Base-by-base conservation (phyloP, 2,797 vertebrate genomes). In the Sparus aurata region DNA sequence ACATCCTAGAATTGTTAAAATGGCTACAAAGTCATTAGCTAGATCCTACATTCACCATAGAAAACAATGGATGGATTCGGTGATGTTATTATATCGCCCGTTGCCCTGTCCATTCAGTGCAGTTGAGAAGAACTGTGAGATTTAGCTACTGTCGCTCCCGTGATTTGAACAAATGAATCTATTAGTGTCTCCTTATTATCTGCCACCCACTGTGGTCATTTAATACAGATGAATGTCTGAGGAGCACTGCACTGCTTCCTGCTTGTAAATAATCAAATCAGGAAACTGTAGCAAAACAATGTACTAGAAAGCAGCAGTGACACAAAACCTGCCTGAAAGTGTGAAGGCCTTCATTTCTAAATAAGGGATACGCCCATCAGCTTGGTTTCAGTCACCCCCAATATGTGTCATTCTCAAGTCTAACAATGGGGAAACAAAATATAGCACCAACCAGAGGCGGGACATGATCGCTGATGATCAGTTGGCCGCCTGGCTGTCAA, bases 251-350 rank as follows among this genome's bases (percentile, higher is more conserved):
- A 41, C 60, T 34, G 73, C 75, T 89, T 92, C 88, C 87, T 91
- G 87, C 79, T 79, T 41, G 58, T 45, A 57, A 73, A 82, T 88
- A 89, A 92, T 89, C 74, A 64, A 73, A 91, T 90, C 57, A 89
- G 82, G 76, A 82, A 78, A 83, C 73, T 13, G 16, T 11, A 66
- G 50, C 65, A 82, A 77, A 83, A 83, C 59, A 77, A 74, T 12
- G n/a, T 25, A 58, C 20, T 55, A 59, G 5, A 60, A 80, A 67
- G 65, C n/a, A 46, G 12, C 23, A 76, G 20, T 22, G 30, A 71
- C 12, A 7, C 5, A 38, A 59, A 52, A 59, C 30, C 60, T n/a
- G 11, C 23, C 45, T 57, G 12, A 53, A 58, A 43, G 41, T 53
- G 16, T 25, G 23, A 13, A 66, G 0, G 53, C 13, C 12, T 25